Evolutionary conservation across 1,140 invertebrate species (phyloP).

Genomic region (Parapsyche elsis): DNA sequence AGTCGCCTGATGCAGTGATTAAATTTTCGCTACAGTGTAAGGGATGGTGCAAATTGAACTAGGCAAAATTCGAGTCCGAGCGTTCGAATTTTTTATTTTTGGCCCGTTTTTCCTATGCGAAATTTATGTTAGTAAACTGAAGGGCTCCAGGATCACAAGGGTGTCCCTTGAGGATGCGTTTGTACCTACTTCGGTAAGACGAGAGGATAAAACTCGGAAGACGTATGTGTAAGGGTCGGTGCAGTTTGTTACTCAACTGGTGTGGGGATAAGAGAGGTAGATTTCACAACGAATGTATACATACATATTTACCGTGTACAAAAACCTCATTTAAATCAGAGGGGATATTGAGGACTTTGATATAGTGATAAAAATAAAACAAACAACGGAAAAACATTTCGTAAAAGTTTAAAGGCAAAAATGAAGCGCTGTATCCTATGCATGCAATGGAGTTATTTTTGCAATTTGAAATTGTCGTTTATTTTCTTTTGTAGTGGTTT

Average conservation of each 20-base stretch:
- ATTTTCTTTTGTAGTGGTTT: not conserved
- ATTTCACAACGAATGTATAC: too few relatives aligned
- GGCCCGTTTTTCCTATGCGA: not conserved
- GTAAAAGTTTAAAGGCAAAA: too few relatives aligned
- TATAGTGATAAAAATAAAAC: too few relatives aligned
- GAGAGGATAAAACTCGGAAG: constrained; percentile 23
- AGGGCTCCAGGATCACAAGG: not conserved
- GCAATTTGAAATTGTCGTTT: not conserved
- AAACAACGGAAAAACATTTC: too few relatives aligned
- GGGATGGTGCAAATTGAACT: not conserved
- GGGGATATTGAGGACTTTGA: too few relatives aligned
- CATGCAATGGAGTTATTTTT: too few relatives aligned
- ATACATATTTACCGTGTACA: too few relatives aligned
- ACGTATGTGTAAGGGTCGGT: constrained; percentile 13
- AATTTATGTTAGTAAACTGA: not conserved
- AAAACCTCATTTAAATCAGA: too few relatives aligned
- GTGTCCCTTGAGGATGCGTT: constrained; percentile 3
- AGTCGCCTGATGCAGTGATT: constrained; percentile 32
- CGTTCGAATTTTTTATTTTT: not conserved
- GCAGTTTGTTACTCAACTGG: constrained; percentile 16
- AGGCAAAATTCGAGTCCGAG: not conserved
- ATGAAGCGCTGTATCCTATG: too few relatives aligned
- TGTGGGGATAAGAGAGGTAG: too few relatives aligned
- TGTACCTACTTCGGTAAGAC: constrained; percentile 10
- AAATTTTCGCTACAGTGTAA: constrained; percentile 17